These are phyloP conservation scores for Mus spicilegus DNA, from an alignment of 2,113 vertebrate genomes.

Conservation along the genomic window DNA sequence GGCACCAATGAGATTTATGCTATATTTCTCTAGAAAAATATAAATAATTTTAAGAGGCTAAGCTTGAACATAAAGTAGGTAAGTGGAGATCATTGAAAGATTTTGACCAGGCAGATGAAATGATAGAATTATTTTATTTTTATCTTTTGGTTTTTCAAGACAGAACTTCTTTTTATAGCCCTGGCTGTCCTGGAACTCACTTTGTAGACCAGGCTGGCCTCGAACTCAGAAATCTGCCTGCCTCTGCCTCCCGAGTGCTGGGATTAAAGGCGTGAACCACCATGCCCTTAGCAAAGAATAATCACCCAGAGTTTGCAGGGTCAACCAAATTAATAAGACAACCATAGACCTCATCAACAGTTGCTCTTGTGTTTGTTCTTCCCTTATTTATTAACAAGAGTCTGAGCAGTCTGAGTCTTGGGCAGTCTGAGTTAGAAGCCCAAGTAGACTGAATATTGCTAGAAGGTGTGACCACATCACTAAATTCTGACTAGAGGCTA, in stretches of 20 bases:
- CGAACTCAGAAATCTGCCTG: too few relatives aligned
- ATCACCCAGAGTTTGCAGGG: background rate
- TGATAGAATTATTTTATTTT: background rate
- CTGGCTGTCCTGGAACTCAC: too few relatives aligned
- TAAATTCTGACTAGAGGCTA: constrained; percentile 6
- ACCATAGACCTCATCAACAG: background rate
- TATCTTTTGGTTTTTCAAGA: too few relatives aligned
- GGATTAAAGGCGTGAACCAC: too few relatives aligned
- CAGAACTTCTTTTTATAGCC: too few relatives aligned
- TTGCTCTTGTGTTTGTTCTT: constrained; percentile 10
- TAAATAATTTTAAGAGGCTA: background rate
- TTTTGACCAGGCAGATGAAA: constrained; percentile 30
- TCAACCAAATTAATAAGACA: constrained; percentile 26
- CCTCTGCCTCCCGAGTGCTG: too few relatives aligned
- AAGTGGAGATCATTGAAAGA: background rate
- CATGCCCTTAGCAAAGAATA: background rate
- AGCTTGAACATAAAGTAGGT: constrained; percentile 4
- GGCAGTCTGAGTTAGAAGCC: constrained; percentile 15
- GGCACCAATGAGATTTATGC: background rate
- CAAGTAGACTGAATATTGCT: constrained; percentile 44
- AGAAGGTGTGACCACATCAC: background rate
- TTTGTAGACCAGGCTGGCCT: too few relatives aligned
- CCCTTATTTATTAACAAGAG: constrained; percentile 34
- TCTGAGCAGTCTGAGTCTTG: too few relatives aligned
- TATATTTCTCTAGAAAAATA: constrained; percentile 15